Percentiles rank a stretch among this genome's conserved stretches.
These are phyloP conservation scores for Oenanthe oenanthe DNA, from an alignment of 2,113 vertebrate species.

Conservation along the genomic window DNA sequence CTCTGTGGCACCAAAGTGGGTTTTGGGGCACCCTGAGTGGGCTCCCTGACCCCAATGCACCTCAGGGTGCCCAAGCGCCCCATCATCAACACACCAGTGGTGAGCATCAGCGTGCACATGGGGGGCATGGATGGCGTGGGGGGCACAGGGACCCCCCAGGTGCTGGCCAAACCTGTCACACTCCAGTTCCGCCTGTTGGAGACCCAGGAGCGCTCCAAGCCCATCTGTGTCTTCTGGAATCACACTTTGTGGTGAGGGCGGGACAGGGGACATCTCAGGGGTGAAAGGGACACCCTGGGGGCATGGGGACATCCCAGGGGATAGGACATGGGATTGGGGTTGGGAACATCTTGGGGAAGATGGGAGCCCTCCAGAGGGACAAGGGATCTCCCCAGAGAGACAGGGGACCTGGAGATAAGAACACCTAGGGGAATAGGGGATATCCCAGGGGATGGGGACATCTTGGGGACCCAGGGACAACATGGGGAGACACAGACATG, in stretches of 20 bases:
- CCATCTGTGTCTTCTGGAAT: constrained; percentile 98
- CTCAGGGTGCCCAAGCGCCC: constrained; percentile 93
- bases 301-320: neutral
- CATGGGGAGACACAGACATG: neutral
- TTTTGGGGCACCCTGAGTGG: neutral
- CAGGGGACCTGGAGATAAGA: neutral
- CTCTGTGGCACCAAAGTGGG: neutral
- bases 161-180: constrained; percentile 86
- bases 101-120: constrained; percentile 89
- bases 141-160: constrained; percentile 69
- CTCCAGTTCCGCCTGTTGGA: constrained; percentile 93
- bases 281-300: neutral
- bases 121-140: constrained; percentile 4
- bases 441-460: neutral
- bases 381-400: neutral
- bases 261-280: too few species aligned
- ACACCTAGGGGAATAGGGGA: neutral
- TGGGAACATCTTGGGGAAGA: neutral
- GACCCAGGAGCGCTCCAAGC: constrained; percentile 92
- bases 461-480: neutral
- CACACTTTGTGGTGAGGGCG: constrained; percentile 88
- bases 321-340: neutral
- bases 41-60: fast-evolving
- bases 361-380: neutral
- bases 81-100: constrained; percentile 90